A percentile compares a stretch with the other conserved stretches of the same genome.
Conservation (phyloP, 2,797 vertebrate species). For the Eulemur mongoz region DNA sequence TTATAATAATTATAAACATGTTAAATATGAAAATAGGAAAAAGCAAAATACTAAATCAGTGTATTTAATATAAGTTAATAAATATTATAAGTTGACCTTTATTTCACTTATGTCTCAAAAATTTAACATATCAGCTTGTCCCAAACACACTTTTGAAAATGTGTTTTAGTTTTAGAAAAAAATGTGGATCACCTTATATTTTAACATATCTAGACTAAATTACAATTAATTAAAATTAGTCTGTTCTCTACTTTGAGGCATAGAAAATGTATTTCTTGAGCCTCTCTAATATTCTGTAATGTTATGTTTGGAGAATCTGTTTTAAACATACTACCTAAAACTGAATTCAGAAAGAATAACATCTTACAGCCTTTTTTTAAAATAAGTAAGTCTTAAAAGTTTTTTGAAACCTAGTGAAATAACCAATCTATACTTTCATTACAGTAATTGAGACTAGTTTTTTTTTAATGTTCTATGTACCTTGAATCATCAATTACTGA, state of each 20-base stretch:
- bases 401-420: not conserved
- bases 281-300: not conserved
- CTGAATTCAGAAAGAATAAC: not conserved
- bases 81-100: not conserved
- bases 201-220: not conserved
- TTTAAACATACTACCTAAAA: constrained; percentile 43
- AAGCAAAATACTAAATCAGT: not conserved
- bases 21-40: not conserved
- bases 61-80: not conserved
- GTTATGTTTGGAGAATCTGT: not conserved
- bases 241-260: not conserved
- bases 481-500: not conserved
- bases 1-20: not conserved
- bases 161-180: constrained; percentile 12
- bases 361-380: constrained; percentile 53
- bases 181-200: not conserved
- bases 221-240: not conserved
- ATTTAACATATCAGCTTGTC: not conserved
- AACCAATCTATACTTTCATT: not conserved
- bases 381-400: not conserved
- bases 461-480: not conserved
- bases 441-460: not conserved
- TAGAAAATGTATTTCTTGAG: not conserved
- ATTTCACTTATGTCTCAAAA: constrained; percentile 30
- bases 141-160: constrained; percentile 22